Evolutionary conservation across 2,797 vertebrate species (phyloP), one percentile per base, ranked within the genome.

Genomic region (Platyrinchus mystaceus): DNA sequence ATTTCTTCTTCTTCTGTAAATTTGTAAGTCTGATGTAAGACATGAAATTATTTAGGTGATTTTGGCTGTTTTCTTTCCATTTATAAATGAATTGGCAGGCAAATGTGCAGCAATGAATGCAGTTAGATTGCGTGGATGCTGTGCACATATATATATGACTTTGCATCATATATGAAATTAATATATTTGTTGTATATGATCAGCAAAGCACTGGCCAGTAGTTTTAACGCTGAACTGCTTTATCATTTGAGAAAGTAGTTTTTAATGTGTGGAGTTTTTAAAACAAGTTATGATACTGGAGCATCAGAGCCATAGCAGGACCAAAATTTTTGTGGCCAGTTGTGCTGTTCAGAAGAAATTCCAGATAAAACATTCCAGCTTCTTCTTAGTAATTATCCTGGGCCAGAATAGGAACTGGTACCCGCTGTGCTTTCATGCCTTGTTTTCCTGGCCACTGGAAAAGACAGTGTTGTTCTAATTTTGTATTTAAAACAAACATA

Each of bases 271-370:
- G 37, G 5, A 2, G 0, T 3, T 74, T 84, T 76, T 2, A 32
- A 84, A 87, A 36, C 6, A 39, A 59, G 3, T 73, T 69, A 14
- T 34, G 36, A 28, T 75, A 53, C 32, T 21, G 46, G 55, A 47
- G 22, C 58, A 62, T 75, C 58, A 36, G 30, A 87, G 63, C 1
- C 1, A 8, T 34, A 59, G 55, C 14, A 74, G 44, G 26, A 93
- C 32, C 47, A 76, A 90, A 94, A 92, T 87, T 90, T 56, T 76
- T 90, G 74, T 84, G 81, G 76, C 30, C 20, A 55, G 22, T 90
- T 44, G 6, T 85, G 84, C 62, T 89, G 20, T 66, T 92, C 46
- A 81, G 80, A 85, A 85, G 75, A 84, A 71, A 89, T 90, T 93
- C 81, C 70, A 83, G 55, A 53, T 44, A 56, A 88, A 87, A 89